phyloP scores from a whole-genome alignment of 2,113 vertebrate species.

The Mastomys coucha region DNA sequence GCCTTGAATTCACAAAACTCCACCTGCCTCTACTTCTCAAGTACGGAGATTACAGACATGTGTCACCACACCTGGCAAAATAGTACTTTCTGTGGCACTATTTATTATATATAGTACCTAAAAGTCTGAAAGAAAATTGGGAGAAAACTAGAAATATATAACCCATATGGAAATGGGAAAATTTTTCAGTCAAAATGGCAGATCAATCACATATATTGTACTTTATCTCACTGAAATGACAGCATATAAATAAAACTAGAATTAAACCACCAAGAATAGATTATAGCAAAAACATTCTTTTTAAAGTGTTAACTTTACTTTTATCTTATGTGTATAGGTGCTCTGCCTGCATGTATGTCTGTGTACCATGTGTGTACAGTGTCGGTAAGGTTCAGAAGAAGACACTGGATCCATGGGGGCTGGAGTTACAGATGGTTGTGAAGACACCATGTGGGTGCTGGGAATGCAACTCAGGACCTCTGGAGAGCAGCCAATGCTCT shows the following conservation, averaged over 20 bases:
- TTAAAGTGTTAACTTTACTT: neutral
- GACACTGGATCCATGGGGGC: neutral
- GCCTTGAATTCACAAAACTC: neutral
- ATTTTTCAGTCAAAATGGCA: neutral
- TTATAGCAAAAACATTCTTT: neutral
- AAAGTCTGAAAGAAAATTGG: neutral
- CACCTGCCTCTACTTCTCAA: neutral
- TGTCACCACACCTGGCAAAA: neutral
- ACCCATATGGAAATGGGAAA: neutral
- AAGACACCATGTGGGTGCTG: neutral
- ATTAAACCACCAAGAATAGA: neutral
- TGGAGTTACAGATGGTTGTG: neutral
- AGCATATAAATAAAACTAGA: neutral
- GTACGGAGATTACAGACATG: neutral
- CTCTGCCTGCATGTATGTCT: neutral
- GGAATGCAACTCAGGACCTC: neutral
- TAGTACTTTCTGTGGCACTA: neutral
- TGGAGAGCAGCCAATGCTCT: neutral
- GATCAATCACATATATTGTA: neutral
- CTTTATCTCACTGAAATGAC: neutral
- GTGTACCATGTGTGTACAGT: neutral
- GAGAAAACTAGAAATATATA: neutral
- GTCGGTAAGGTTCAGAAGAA: neutral
- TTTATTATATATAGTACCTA: neutral
- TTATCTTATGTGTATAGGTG: neutral